A percentile compares a stretch with the other conserved stretches of the same genome.
Evolutionary conservation across 2,888 invertebrate genomes (phyloP).

Genomic region (Hydroisotoma schaefferi): DNA sequence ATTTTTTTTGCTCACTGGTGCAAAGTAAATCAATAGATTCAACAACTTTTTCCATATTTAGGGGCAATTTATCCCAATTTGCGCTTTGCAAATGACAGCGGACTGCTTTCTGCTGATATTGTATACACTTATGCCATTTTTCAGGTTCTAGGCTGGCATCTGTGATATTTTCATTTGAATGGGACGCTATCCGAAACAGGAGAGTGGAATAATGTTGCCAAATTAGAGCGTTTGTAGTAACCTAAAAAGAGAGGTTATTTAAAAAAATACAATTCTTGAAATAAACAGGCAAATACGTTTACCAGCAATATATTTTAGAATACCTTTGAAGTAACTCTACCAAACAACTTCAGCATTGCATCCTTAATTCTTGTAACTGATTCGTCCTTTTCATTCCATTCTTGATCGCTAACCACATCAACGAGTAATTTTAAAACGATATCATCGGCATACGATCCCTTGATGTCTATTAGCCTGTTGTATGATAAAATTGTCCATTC

Average conservation of each 20-base stretch:
- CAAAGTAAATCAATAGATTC: conserved; percentile 17
- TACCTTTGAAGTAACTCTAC: conserved; percentile 9
- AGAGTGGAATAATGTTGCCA: conserved; percentile 9
- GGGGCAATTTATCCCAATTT: conserved; percentile 1
- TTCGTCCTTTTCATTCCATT: conserved; percentile 3
- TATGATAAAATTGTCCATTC: conserved; percentile 9
- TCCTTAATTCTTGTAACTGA: neutral
- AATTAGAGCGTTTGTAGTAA: conserved; percentile 7
- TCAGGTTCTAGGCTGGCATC: neutral
- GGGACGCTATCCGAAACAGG: neutral
- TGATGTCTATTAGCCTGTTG: conserved; percentile 8
- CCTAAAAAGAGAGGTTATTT: neutral
- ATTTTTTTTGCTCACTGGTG: neutral
- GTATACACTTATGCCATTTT: neutral
- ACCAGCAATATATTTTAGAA: neutral
- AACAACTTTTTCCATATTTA: neutral
- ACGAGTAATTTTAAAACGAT: conserved; percentile 1
- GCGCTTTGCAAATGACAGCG: neutral
- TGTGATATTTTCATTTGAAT: neutral
- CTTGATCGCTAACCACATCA: conserved; percentile 7
- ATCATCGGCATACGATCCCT: conserved; percentile 4
- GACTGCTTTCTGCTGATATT: conserved; percentile 10
- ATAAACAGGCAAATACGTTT: neutral
- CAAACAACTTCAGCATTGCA: neutral
- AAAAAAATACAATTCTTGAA: neutral